A percentile compares a stretch with the other conserved stretches of the same genome.
These are phyloP conservation scores for Erebia epiphron DNA, from an alignment of 2,888 invertebrate genomes.

Conservation along the genomic window DNA sequence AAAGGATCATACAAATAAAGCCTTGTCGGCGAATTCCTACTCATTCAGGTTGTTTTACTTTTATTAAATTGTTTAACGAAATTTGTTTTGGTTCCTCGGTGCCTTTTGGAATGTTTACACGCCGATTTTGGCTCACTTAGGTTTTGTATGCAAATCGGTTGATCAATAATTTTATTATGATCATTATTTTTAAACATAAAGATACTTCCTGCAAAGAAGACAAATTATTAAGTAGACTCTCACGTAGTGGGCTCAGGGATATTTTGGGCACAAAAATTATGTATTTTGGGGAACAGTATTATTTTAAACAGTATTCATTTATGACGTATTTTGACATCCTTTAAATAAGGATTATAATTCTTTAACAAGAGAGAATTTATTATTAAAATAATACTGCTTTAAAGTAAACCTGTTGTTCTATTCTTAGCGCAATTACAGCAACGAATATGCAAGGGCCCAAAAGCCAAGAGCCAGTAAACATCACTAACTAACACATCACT, in stretches of 20 bases:
- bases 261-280: too few relatives aligned
- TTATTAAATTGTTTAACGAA: slow-evolving; percentile 44
- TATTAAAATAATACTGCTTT: too few relatives aligned
- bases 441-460: slow-evolving; percentile 32
- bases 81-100: slow-evolving; percentile 42
- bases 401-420: background rate
- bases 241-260: too few relatives aligned
- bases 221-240: too few relatives aligned
- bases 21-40: slow-evolving; percentile 68
- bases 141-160: slow-evolving; percentile 20
- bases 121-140: slow-evolving; percentile 33
- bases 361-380: too few relatives aligned
- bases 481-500: too few relatives aligned
- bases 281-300: too few relatives aligned
- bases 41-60: slow-evolving; percentile 50
- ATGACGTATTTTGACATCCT: too few relatives aligned
- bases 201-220: too few relatives aligned
- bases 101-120: slow-evolving; percentile 40
- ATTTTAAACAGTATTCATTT: too few relatives aligned
- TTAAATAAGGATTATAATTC: too few relatives aligned
- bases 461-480: slow-evolving; percentile 33
- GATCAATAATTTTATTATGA: slow-evolving; percentile 12
- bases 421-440: slow-evolving; percentile 37
- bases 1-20: slow-evolving; percentile 62
- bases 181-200: background rate